Conservation (phyloP, 2,797 vertebrate genomes). For the Alca torda region DNA sequence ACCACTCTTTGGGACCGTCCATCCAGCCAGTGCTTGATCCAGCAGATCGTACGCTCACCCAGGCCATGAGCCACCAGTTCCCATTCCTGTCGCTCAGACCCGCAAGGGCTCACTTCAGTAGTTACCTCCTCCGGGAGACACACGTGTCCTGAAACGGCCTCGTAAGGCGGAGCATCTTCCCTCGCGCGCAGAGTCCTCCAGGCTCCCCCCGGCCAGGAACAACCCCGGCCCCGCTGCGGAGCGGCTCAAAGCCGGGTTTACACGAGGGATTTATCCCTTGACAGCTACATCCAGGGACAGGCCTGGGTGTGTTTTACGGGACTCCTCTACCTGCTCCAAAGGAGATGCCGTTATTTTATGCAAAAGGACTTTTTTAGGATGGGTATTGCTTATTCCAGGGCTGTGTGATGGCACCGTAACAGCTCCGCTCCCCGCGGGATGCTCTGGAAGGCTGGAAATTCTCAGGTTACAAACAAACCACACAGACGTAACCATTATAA, state of each 20-base stretch:
- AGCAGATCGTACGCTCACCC: no score
- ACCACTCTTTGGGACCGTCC: no score
- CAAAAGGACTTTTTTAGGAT: not conserved
- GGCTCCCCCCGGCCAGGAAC: not conserved
- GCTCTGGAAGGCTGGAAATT: not conserved
- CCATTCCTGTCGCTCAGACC: fast-evolving
- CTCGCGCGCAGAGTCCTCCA: not conserved
- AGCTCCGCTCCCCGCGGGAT: not conserved
- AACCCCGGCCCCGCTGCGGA: fast-evolving
- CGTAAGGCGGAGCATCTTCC: fast-evolving
- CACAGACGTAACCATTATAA: not conserved
- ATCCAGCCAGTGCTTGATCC: no score
- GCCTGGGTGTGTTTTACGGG: not conserved
- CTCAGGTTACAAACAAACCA: not conserved
- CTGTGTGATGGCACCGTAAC: not conserved
- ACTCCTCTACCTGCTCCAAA: not conserved
- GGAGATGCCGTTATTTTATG: not conserved
- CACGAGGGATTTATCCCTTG: fast-evolving
- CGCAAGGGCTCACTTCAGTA: fast-evolving
- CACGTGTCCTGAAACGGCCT: fast-evolving
- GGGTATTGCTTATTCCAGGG: not conserved
- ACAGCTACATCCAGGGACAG: fast-evolving
- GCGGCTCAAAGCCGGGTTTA: not conserved
- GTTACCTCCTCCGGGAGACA: not conserved
- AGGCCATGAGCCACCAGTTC: no score